Percentiles rank a stretch among this genome's conserved stretches.
These are phyloP conservation scores for Peromyscus attwateri DNA, from an alignment of 2,797 vertebrate genomes.

Conservation along the genomic window DNA sequence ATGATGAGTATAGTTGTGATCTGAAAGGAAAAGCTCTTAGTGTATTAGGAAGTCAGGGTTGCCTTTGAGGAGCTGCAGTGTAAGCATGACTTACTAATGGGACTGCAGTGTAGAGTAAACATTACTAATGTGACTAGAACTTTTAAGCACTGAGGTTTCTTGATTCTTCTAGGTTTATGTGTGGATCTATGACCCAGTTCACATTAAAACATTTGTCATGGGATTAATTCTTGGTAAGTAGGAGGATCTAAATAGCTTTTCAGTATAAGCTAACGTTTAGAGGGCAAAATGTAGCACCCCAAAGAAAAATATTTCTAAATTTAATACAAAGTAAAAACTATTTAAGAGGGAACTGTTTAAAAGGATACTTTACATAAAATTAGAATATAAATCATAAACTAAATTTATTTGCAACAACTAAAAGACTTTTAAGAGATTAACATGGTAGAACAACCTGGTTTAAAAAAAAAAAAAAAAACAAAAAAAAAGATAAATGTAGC, in stretches of 20 bases:
- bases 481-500: constrained; percentile 25
- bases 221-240: constrained; percentile 98
- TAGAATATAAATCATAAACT: constrained; percentile 40
- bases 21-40: neutral
- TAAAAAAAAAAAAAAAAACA: neutral
- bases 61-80: neutral
- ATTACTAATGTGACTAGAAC: constrained; percentile 48
- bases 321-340: neutral
- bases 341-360: neutral
- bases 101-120: neutral
- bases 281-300: constrained; percentile 37
- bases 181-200: constrained; percentile 99
- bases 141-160: constrained; percentile 75
- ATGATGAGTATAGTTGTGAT: constrained; percentile 14
- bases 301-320: neutral
- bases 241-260: constrained; percentile 19
- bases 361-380: constrained; percentile 35
- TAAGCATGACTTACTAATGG: constrained; percentile 36
- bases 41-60: constrained; percentile 23
- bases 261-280: constrained; percentile 50
- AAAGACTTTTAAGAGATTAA: constrained; percentile 63
- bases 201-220: constrained; percentile 99
- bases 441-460: neutral
- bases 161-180: constrained; percentile 94
- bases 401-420: constrained; percentile 56